Evolutionary conservation across 2,888 invertebrate species (phyloP), one percentile per base, ranked within the genome.

Genomic region (Coenonympha arcania): DNA sequence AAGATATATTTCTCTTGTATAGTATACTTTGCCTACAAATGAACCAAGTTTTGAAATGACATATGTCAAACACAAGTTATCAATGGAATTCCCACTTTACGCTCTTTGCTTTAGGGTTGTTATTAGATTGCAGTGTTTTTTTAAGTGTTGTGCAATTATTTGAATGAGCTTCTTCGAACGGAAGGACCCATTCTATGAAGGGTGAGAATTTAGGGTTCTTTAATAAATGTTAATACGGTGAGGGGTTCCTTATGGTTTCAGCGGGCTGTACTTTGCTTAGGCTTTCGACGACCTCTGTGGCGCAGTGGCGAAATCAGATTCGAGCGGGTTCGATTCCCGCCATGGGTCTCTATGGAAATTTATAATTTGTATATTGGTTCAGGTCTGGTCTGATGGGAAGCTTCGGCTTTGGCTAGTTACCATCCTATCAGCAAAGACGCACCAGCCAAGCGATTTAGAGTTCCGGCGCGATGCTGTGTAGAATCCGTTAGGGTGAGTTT

Each of bases 121-220:
- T 55, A 55, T 47, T 66, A 1, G 1, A 16, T 48, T 56, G 28
- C 31, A 13, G 6, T 45, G 8, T 34, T 50, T 31, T 45, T 48
- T 36, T 22, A 44, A 51, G 52, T 54, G 53, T 73, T 71, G 68
- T 65, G 69, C 71, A 78, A 75, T 74, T 72, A 71, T 71, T 39
- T 74, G 70, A 74, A 75, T 75, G 67, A 71, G 54, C 55, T 57
- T 54, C 52, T 57, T 54, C 51, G 52, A 56, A 56, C 58, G 57
- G 60, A 59, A 60, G 56, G 45, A 54, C 48, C 33, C 40, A 40
- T 56, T 33, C 47, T 52, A 36, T 53, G 45, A n/a, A n/a, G 57
- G 56, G 58, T 54, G 49, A 49, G 37, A 54, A 52, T 51, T 59
- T 59, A 52, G 61, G 59, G 59, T 50, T 58, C 61, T 53, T 31